Evolutionary conservation across 2,113 vertebrate species (phyloP).

Genomic region (rabbit (Oryctolagus cuniculus)): mOryCun1.1 NC_091443.1:81558501-81559000

Average conservation of each 20-base stretch:
- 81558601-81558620: background rate
- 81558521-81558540: too few species aligned
- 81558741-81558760: background rate
- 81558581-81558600: background rate
- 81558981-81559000: too few species aligned
- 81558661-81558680: background rate
- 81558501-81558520: too few species aligned
- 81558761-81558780: background rate
- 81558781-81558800: background rate
- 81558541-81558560: background rate
- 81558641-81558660: too few species aligned
- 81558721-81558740: background rate
- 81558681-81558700: background rate
- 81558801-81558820: background rate
- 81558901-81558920: too few species aligned
- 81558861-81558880: background rate
- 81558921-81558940: too few species aligned
- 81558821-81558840: background rate
- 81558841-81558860: background rate
- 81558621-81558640: background rate
- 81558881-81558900: background rate
- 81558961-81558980: background rate
- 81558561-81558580: background rate
- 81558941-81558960: background rate
- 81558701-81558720: background rate